A percentile compares a stretch with the other conserved stretches of the same genome.
phyloP scores from a whole-genome alignment of 2,113 vertebrate genomes.

The Heteronetta atricapilla region DNA sequence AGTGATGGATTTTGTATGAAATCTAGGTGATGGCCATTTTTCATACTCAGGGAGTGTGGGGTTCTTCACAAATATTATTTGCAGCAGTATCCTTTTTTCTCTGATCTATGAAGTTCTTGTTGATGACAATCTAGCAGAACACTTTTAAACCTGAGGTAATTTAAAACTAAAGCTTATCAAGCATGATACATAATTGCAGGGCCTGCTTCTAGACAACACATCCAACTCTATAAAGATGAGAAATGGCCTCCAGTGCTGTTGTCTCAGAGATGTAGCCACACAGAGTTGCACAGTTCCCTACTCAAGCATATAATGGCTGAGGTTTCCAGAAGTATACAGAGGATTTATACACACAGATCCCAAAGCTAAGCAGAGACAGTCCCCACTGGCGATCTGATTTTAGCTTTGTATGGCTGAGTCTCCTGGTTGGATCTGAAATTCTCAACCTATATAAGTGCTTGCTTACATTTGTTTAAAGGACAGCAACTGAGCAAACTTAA shows the following conservation, averaged over 20 bases:
- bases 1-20: background rate
- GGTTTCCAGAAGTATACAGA: background rate
- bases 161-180: background rate
- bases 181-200: background rate
- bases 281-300: background rate
- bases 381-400: background rate
- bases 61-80: background rate
- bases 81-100: background rate
- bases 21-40: background rate
- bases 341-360: background rate
- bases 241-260: background rate
- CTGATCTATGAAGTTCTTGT: background rate
- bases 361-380: background rate
- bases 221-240: rapidly evolving
- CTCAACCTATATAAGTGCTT: background rate
- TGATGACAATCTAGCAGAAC: background rate
- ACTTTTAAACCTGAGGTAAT: background rate
- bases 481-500: slow-evolving; percentile 7
- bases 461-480: slow-evolving; percentile 15
- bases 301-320: rapidly evolving
- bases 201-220: background rate
- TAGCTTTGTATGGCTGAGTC: background rate
- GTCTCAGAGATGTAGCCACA: background rate
- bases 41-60: background rate
- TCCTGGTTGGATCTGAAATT: background rate